These are phyloP conservation scores for Heliconius hermathena DNA, from an alignment of 1,140 invertebrate genomes.

Conservation along the genomic window DNA sequence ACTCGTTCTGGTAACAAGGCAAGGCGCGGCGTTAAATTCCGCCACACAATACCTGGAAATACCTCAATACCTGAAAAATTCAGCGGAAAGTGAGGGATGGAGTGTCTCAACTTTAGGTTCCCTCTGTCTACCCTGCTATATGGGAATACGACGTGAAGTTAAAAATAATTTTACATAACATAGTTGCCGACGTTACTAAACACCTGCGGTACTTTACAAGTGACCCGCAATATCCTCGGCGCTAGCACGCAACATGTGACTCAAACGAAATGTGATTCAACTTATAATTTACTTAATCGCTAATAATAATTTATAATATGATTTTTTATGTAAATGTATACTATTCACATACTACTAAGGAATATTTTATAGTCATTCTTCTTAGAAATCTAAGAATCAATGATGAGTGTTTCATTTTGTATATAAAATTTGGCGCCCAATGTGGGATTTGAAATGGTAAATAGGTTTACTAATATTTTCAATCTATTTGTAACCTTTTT, in stretches of 20 bases:
- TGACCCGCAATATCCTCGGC: conserved; percentile 25
- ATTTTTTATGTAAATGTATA: conserved; percentile 5
- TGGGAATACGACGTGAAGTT: too few relatives aligned
- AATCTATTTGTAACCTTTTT: too few relatives aligned
- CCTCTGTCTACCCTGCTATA: too few relatives aligned
- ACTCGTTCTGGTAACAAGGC: too few relatives aligned
- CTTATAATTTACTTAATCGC: conserved; percentile 37
- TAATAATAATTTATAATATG: conserved; percentile 22
- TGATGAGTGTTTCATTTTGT: not conserved
- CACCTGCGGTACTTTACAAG: conserved; percentile 25
- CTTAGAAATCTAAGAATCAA: not conserved
- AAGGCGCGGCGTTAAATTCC: too few relatives aligned
- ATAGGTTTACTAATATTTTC: not conserved
- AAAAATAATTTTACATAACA: not conserved
- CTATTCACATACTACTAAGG: not conserved
- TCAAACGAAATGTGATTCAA: conserved; percentile 22
- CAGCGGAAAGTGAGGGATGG: not conserved
- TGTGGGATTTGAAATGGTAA: not conserved
- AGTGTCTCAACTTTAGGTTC: not conserved
- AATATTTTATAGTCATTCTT: not conserved
- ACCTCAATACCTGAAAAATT: too few relatives aligned
- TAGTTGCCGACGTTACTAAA: conserved; percentile 17
- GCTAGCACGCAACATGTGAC: conserved; percentile 23
- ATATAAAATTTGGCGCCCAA: conserved; percentile 18
- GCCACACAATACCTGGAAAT: too few relatives aligned